Evolutionary conservation across 2,113 vertebrate genomes (phyloP).

Genomic region (Ardeotis arabs): DNA sequence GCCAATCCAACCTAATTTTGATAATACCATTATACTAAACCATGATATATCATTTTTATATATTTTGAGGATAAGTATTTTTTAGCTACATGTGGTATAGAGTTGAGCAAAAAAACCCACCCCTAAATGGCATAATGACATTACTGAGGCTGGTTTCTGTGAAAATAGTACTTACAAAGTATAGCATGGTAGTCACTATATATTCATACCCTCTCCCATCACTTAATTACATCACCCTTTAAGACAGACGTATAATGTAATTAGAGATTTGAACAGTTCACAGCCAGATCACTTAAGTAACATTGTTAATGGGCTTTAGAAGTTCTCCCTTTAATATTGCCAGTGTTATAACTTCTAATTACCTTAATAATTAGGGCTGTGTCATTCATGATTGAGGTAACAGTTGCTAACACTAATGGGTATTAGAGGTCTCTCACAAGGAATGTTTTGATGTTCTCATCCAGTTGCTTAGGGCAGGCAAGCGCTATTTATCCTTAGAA

Average conservation of each 20-base stretch:
- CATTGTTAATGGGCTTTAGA: constrained; percentile 92
- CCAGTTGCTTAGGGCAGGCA: constrained; percentile 77
- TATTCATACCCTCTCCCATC: constrained; percentile 80
- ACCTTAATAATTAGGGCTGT: constrained; percentile 94
- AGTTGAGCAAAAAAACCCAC: neutral
- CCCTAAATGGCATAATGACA: constrained; percentile 49
- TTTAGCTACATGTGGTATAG: neutral
- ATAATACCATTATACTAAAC: neutral
- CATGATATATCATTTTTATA: constrained; percentile 5
- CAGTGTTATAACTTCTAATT: constrained; percentile 94
- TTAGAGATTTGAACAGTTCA: constrained; percentile 96
- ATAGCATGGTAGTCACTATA: constrained; percentile 64
- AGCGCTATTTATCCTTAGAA: constrained; percentile 80
- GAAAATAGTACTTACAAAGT: constrained; percentile 72
- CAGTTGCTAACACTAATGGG: constrained; percentile 92
- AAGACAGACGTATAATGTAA: constrained; percentile 92
- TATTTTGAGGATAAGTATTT: constrained; percentile 18
- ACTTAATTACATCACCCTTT: constrained; percentile 94
- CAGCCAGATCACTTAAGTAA: constrained; percentile 97
- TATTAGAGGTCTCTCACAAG: constrained; percentile 78
- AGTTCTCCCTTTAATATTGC: constrained; percentile 85
- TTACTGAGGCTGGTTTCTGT: constrained; percentile 43
- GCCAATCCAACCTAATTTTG: neutral
- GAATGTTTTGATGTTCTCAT: constrained; percentile 81
- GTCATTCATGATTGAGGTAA: constrained; percentile 90